Conservation (phyloP, 2,888 invertebrate species). For the Uloborus plumipes region DNA sequence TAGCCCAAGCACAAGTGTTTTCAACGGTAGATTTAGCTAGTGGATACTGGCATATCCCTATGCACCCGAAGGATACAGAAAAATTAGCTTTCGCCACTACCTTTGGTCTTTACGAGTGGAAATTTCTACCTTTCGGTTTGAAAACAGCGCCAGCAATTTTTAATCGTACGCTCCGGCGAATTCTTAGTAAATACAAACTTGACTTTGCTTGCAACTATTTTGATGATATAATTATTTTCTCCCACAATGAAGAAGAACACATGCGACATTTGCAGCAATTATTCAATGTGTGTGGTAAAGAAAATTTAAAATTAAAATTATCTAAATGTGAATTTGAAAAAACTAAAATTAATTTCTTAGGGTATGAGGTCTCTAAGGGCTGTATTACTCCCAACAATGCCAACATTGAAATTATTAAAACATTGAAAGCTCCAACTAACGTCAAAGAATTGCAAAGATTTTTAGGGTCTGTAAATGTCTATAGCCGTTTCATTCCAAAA, state of each 20-base stretch:
- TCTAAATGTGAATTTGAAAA: neutral
- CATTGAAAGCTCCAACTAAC: neutral
- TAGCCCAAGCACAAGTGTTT: neutral
- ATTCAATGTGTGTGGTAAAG: neutral
- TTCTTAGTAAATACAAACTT: constrained; percentile 1
- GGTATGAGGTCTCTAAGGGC: neutral
- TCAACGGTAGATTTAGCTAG: neutral
- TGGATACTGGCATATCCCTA: neutral
- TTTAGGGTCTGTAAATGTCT: constrained; percentile 3
- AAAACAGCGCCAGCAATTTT: neutral
- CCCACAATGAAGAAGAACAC: neutral
- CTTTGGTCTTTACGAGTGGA: neutral
- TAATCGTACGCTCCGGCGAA: neutral
- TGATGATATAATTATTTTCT: constrained; percentile 4
- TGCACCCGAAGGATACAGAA: neutral
- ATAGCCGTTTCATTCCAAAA: neutral
- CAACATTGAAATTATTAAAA: neutral
- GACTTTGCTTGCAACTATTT: constrained; percentile 7
- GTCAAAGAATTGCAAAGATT: neutral
- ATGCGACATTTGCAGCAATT: neutral
- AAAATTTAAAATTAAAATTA: neutral
- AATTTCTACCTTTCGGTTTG: neutral
- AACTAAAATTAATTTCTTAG: constrained; percentile 1
- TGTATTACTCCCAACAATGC: neutral
- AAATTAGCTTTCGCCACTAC: constrained; percentile 6